Base-by-base conservation (phyloP, 2,888 invertebrate species). In the Sicus ferrugineus region DNA sequence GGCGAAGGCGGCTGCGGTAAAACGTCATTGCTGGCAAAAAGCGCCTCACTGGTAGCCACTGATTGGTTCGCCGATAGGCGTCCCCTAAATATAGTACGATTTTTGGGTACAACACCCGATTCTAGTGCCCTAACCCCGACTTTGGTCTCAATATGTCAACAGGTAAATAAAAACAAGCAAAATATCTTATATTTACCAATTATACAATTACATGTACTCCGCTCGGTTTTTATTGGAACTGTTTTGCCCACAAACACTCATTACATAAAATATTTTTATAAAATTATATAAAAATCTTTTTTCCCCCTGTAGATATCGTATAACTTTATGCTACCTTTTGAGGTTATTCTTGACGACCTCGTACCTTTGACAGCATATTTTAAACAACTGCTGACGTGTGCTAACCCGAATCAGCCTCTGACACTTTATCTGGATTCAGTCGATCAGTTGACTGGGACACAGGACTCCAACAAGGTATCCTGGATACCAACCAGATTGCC, bases 1-100 rank as follows among this genome's bases (percentile, higher is more conserved):
- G 98, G 98, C 42, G 96, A 96, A 87, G 89, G 97, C 80, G 98
- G 98, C 52, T 98, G 98, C 81, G 98, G 98, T 0, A 99, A 99
- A 86, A 98, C 98, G 0, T 98, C 98, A 21, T 87, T 98, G 0
- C 87, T 98, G 70, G 93, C 98, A 0, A 97, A 97, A 86, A 93
- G 94, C 72, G 96, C 97, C 0, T 93, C 94, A 28, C 88, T 93
- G 84, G 93, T 92, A 0, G 88, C 91, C 9, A 89, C 87, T 46
- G 89, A 88, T 61, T 95, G 93, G 93, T 92, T 93, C 72, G 87
- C 88, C 23, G 90, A 90, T 0, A 90, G 89, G 1, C 90, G 91
- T 65, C 96, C 97, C 0, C 90, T 97, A 23, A 93, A 95, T 82
- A 90, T 97, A 72, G 90, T 98, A 69, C 87, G 98, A 72, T 98